These are phyloP conservation scores for Orestias chungarensis DNA, from an alignment of 2,797 vertebrate species.

Conservation along the genomic window DNA sequence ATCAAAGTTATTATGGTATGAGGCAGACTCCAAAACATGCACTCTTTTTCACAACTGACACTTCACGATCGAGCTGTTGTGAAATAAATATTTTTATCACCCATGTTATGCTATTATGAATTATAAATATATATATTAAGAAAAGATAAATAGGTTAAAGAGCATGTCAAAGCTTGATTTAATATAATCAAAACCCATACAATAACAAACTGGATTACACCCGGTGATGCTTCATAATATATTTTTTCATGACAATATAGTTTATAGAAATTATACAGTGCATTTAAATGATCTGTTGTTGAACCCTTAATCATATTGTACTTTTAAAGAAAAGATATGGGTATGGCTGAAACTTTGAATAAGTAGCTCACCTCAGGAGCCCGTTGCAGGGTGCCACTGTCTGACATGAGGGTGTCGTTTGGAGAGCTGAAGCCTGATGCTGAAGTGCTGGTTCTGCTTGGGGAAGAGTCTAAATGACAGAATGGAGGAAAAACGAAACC, in stretches of 20 bases:
- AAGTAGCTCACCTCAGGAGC: slow-evolving; percentile 80
- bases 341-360: background rate
- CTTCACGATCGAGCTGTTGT: background rate
- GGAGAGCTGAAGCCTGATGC: slow-evolving; percentile 88
- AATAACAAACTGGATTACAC: no score
- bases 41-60: background rate
- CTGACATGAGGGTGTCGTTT: slow-evolving; percentile 82
- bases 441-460: slow-evolving; percentile 86
- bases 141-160: background rate
- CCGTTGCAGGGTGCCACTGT: slow-evolving; percentile 76
- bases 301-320: background rate
- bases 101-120: no score
- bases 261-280: no score
- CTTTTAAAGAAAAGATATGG: background rate
- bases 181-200: no score
- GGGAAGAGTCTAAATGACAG: slow-evolving; percentile 82
- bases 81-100: background rate
- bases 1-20: background rate
- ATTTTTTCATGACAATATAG: no score
- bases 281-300: no score
- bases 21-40: background rate
- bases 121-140: no score
- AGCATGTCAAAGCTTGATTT: no score
- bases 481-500: slow-evolving; percentile 3
- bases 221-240: background rate